These are phyloP conservation scores for Abramis brama DNA, from an alignment of 2,113 vertebrate genomes.

Conservation along the genomic window DNA sequence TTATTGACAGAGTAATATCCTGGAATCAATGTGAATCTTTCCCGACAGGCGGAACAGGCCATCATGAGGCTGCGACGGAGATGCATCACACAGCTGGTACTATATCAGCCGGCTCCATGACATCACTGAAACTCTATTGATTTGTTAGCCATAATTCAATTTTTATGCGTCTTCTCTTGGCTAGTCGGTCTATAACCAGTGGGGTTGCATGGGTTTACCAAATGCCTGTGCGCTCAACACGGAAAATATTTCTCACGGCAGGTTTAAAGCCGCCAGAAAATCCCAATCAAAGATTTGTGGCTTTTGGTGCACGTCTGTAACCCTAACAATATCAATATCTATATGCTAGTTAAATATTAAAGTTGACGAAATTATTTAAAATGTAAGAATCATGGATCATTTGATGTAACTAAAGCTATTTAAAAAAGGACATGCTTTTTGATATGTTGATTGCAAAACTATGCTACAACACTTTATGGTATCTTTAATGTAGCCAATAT, in stretches of 20 bases:
- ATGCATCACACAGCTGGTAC: slow-evolving; percentile 44
- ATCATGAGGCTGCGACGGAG: slow-evolving; percentile 23
- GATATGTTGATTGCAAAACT: background rate
- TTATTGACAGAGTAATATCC: slow-evolving; percentile 26
- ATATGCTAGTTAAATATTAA: background rate
- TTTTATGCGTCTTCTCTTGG: slow-evolving; percentile 27
- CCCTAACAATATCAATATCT: background rate
- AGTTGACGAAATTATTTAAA: background rate
- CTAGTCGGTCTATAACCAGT: background rate
- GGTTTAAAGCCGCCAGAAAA: background rate
- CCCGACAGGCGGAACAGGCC: slow-evolving; percentile 35
- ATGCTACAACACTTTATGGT: background rate
- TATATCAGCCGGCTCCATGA: slow-evolving; percentile 14
- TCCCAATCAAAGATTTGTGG: background rate
- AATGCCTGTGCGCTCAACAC: background rate
- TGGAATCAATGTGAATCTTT: slow-evolving; percentile 9
- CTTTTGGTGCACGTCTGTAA: background rate
- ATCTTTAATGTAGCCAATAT: background rate
- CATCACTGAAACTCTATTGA: slow-evolving; percentile 11
- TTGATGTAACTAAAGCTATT: background rate
- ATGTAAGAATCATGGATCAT: background rate
- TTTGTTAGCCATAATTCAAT: slow-evolving; percentile 43
- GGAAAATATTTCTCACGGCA: slow-evolving; percentile 17
- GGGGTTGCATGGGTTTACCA: background rate
- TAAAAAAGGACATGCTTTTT: background rate